Conservation (phyloP, 2,113 vertebrate species). For the Blennius ocellaris region DNA sequence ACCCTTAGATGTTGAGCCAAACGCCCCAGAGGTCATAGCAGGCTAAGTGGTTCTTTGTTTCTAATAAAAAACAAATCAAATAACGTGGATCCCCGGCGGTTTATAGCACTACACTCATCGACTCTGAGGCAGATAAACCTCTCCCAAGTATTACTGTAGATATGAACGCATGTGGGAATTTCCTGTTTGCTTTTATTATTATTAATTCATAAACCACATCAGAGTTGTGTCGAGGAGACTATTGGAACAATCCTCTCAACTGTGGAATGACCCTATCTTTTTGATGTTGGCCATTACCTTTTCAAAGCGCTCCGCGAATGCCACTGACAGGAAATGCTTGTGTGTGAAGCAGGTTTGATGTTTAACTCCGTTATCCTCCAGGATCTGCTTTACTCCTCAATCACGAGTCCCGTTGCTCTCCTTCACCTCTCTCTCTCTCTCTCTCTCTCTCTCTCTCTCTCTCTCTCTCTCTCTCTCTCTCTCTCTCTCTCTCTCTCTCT, state of each 20-base stretch:
- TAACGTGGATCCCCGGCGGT: slow-evolving; percentile 61
- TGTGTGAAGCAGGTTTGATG: slow-evolving; percentile 66
- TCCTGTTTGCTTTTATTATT: slow-evolving; percentile 46
- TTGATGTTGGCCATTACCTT: slow-evolving; percentile 61
- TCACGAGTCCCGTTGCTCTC: slow-evolving; percentile 5
- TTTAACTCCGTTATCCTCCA: slow-evolving; percentile 63
- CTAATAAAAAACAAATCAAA: slow-evolving; percentile 78
- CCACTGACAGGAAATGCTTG: slow-evolving; percentile 48
- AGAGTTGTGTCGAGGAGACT: background rate
- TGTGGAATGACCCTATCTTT: slow-evolving; percentile 60
- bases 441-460: slow-evolving; percentile 10
- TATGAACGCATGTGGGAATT: slow-evolving; percentile 53
- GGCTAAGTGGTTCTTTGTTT: slow-evolving; percentile 77
- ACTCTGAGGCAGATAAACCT: slow-evolving; percentile 61
- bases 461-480: slow-evolving; percentile 24
- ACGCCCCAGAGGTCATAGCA: slow-evolving; percentile 67
- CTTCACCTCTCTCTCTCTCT: slow-evolving; percentile 21
- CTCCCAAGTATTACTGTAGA: slow-evolving; percentile 48
- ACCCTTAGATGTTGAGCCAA: slow-evolving; percentile 69
- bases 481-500: slow-evolving; percentile 17
- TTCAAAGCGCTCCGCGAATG: slow-evolving; percentile 35
- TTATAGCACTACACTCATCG: slow-evolving; percentile 65
- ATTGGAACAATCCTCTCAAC: slow-evolving; percentile 23
- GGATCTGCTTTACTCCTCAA: slow-evolving; percentile 45
- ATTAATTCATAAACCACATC: slow-evolving; percentile 50